Evolutionary conservation across 1,140 invertebrate genomes (phyloP), one percentile per base, ranked within the genome.

Genomic region (Brevipalpus yothersi): DNA sequence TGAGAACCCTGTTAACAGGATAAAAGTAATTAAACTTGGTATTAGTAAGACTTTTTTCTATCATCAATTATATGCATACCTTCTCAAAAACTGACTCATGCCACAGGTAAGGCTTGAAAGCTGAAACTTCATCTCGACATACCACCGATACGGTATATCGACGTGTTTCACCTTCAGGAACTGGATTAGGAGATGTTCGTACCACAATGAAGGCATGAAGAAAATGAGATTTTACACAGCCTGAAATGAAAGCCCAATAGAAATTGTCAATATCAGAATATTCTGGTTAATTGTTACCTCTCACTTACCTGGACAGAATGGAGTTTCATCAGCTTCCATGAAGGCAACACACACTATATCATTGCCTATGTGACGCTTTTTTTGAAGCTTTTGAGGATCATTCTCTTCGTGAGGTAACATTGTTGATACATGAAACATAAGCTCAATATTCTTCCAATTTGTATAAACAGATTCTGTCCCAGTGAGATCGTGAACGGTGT

Each of bases 351-450:
- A 66, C 68, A 92, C 87, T 69, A 92, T 91, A 72, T 92, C 87
- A 70, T 92, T 91, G 60, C 87, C 86, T 67, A 92, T 92, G 72
- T 92, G 87, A 53, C 88, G 75, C 71, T 92, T 93, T 63, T 87
- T 73, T 64, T 75, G 73, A 8, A 75, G 63, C 71, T 75, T 75
- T 64, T 75, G 73, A 4, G 72, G 70, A 66, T 75, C 73, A 63
- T 74, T 68, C 59, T 73, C 91, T 75, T 96, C 95, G 67, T 90
- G 90, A 31, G 88, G 89, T 60, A 93, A 75, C 78, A 92, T 81
- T 9, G 89, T 92, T 3, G 86, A 90, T 4, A 93, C 87, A 69
- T 93, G 89, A 70, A 93, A 92, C 80, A 92, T 93, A 41, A 93
- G 80, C 74, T 92, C 85, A 71, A 83, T 82, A 61, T 81, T 82